A percentile compares a stretch with the other conserved stretches of the same genome.
Evolutionary conservation across 1,140 invertebrate genomes (phyloP).

Genomic region (Procambarus clarkii): DNA sequence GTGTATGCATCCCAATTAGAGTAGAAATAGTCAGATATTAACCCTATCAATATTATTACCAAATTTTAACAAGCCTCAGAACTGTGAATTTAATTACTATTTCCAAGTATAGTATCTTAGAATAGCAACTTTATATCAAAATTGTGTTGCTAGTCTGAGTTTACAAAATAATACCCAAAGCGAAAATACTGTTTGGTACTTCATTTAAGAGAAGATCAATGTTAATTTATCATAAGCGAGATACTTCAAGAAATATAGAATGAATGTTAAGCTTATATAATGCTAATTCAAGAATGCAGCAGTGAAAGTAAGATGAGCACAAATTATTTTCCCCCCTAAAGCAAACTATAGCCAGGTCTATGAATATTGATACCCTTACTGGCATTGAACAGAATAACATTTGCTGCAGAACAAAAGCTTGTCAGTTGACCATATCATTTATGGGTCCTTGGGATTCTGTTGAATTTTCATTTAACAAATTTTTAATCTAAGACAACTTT

Average conservation of each 20-base stretch:
- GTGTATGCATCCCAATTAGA: conserved; percentile 46
- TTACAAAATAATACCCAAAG: conserved; percentile 27
- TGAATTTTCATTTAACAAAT: background rate
- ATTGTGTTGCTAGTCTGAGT: conserved; percentile 51
- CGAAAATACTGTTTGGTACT: background rate
- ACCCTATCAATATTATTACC: conserved; percentile 19
- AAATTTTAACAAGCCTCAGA: conserved; percentile 47
- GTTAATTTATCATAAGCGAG: background rate
- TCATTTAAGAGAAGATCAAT: background rate
- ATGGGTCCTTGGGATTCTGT: background rate
- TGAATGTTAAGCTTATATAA: background rate
- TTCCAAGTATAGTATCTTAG: conserved; percentile 45
- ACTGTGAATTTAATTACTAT: conserved; percentile 24
- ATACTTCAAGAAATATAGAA: background rate
- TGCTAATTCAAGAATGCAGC: background rate
- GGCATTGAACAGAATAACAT: background rate
- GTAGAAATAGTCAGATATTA: conserved; percentile 36
- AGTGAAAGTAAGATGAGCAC: conserved; percentile 16
- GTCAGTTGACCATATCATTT: background rate
- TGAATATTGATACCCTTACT: background rate
- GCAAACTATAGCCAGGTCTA: background rate
- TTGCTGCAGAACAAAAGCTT: background rate
- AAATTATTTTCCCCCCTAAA: conserved; percentile 1
- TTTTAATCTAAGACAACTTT: background rate
- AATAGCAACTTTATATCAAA: conserved; percentile 37